Percentiles rank a stretch among this genome's conserved stretches.
phyloP scores from a whole-genome alignment of 23 tunicate species.

The Diplosoma virens region DNA sequence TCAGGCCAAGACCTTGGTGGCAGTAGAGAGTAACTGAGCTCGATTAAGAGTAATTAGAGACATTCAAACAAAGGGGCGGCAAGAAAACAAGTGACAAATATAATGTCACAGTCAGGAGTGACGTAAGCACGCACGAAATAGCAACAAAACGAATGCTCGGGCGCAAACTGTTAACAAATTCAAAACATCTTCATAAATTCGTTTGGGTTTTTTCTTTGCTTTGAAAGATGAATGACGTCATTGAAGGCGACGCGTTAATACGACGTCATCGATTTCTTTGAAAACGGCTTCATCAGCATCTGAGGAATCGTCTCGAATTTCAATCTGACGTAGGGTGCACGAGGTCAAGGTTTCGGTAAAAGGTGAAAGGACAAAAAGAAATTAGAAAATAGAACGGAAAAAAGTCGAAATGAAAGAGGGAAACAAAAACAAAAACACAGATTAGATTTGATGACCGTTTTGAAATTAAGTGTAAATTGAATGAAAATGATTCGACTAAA shows the following conservation, averaged over 20 bases:
- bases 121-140: too few relatives aligned
- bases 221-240: too few relatives aligned
- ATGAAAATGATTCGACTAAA: not conserved
- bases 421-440: slow-evolving; percentile 31
- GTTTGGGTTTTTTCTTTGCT: too few relatives aligned
- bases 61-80: too few relatives aligned
- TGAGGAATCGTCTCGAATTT: slow-evolving; percentile 30
- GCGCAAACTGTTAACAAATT: too few relatives aligned
- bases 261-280: slow-evolving; percentile 26
- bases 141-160: too few relatives aligned
- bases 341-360: not conserved
- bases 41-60: too few relatives aligned
- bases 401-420: slow-evolving; percentile 1
- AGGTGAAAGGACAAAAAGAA: slow-evolving; percentile 8
- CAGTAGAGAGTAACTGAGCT: too few relatives aligned
- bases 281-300: slow-evolving; percentile 41
- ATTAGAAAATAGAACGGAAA: not conserved
- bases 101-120: too few relatives aligned
- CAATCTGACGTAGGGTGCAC: not conserved
- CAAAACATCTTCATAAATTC: too few relatives aligned
- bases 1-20: too few relatives aligned
- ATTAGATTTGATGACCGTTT: slow-evolving; percentile 42
- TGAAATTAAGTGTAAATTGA: not conserved
- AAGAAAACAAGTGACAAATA: too few relatives aligned
- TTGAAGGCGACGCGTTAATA: slow-evolving; percentile 16